phyloP scores from a whole-genome alignment of 2,888 invertebrate genomes.

The Phengaris arion region DNA sequence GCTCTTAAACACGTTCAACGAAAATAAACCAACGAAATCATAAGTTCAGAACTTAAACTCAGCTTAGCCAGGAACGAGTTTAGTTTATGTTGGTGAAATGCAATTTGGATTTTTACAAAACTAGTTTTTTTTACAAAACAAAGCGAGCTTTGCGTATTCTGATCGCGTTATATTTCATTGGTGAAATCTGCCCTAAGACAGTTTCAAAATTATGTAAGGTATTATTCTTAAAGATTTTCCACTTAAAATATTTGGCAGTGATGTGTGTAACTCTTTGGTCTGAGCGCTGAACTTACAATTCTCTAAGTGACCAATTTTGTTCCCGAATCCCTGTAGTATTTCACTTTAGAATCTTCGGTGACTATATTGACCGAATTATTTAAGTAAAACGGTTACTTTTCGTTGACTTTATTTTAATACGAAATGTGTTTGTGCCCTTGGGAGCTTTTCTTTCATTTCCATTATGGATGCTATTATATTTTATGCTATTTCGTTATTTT shows the following conservation, averaged over 20 bases:
- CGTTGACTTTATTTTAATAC: not conserved
- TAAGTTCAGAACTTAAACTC: too few relatives aligned
- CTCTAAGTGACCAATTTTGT: constrained; percentile 27
- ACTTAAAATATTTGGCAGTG: constrained; percentile 9
- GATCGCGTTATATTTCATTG: too few relatives aligned
- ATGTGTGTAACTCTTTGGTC: constrained; percentile 11
- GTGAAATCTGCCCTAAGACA: too few relatives aligned
- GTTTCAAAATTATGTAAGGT: not conserved
- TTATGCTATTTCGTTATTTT: not conserved
- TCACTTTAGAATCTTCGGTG: not conserved
- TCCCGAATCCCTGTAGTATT: constrained; percentile 20
- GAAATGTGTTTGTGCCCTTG: not conserved
- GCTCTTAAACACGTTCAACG: too few relatives aligned
- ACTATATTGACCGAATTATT: constrained; percentile 13
- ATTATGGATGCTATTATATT: not conserved
- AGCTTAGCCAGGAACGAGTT: too few relatives aligned
- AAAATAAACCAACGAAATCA: too few relatives aligned
- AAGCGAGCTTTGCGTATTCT: too few relatives aligned
- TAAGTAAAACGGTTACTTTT: not conserved
- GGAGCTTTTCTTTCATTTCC: not conserved
- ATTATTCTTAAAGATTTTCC: not conserved
- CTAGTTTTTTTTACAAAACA: too few relatives aligned
- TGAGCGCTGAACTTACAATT: constrained; percentile 8
- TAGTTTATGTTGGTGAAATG: too few relatives aligned
- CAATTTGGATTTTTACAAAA: too few relatives aligned